These are phyloP conservation scores for Pristionchus japonicus DNA, from an alignment of 2,888 invertebrate species.

Conservation along the genomic window DNA sequence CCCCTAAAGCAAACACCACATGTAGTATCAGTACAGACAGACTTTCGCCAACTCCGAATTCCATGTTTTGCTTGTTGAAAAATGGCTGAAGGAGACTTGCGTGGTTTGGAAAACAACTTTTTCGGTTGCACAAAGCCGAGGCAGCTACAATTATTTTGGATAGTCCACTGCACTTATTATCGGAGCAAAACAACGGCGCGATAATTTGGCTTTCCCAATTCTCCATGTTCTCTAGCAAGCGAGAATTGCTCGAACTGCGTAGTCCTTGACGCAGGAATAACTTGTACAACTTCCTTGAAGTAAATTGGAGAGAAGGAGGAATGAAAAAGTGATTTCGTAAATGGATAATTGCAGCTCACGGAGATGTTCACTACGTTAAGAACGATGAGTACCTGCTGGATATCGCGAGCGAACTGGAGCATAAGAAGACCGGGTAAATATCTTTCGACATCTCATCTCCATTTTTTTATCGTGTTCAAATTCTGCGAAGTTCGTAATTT, in stretches of 20 bases:
- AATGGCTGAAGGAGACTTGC: not conserved
- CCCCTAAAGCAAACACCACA: not conserved
- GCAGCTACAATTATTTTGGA: not conserved
- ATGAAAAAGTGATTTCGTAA: not conserved
- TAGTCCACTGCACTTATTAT: not conserved
- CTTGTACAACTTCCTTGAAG: not conserved
- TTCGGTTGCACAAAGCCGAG: not conserved
- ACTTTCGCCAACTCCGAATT: constrained; percentile 48
- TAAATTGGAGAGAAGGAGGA: not conserved
- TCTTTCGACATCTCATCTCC: too few species aligned
- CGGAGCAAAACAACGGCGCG: not conserved
- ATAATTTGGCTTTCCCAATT: too few species aligned
- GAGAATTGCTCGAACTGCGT: too few species aligned
- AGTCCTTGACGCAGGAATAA: not conserved
- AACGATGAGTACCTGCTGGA: constrained; percentile 74
- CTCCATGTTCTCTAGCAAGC: too few species aligned
- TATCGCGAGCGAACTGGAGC: constrained; percentile 72
- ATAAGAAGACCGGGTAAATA: constrained; percentile 83
- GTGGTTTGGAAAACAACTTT: not conserved
- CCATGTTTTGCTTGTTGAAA: not conserved
- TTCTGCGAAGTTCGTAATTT: too few species aligned
- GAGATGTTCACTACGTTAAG: constrained; percentile 59
- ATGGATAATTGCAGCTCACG: not conserved
- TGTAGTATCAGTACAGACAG: not conserved
- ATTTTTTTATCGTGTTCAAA: too few species aligned